These are phyloP conservation scores for Alligator sinensis DNA, from an alignment of 2,113 vertebrate species.

Conservation along the genomic window DNA sequence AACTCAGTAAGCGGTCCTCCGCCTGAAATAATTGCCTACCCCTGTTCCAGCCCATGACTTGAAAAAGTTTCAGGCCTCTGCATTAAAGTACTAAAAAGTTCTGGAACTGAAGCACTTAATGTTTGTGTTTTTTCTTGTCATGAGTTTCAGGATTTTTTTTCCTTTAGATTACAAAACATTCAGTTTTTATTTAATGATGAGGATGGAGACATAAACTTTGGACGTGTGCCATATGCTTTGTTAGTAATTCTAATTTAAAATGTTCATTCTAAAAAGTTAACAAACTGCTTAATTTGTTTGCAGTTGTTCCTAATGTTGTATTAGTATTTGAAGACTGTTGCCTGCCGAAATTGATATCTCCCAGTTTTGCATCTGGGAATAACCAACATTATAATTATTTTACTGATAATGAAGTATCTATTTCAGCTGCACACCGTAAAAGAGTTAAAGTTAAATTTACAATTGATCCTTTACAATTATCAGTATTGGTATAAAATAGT, in stretches of 20 bases:
- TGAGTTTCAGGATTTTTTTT: background rate
- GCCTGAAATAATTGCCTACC: no score
- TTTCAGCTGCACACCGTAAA: constrained; percentile 3
- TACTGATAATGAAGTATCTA: background rate
- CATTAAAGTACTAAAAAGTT: background rate
- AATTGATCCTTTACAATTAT: background rate
- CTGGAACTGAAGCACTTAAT: background rate
- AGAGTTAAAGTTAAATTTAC: background rate
- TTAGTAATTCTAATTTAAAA: constrained; percentile 25
- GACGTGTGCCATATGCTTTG: background rate
- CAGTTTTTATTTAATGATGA: background rate
- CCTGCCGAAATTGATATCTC: constrained; percentile 28
- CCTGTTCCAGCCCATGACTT: no score
- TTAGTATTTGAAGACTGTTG: background rate
- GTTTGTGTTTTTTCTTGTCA: background rate
- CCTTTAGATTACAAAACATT: background rate
- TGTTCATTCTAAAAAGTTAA: background rate
- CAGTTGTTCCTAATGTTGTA: background rate
- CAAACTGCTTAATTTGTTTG: constrained; percentile 15
- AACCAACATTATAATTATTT: background rate
- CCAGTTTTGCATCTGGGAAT: constrained; percentile 32
- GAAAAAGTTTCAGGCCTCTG: no score
- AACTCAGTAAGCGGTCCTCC: no score
- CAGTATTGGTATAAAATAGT: background rate
- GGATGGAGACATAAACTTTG: background rate